A percentile compares a stretch with the other conserved stretches of the same genome.
These are phyloP conservation scores for Chironomus striatipennis DNA, from an alignment of 1,140 invertebrate species.

Conservation along the genomic window DNA sequence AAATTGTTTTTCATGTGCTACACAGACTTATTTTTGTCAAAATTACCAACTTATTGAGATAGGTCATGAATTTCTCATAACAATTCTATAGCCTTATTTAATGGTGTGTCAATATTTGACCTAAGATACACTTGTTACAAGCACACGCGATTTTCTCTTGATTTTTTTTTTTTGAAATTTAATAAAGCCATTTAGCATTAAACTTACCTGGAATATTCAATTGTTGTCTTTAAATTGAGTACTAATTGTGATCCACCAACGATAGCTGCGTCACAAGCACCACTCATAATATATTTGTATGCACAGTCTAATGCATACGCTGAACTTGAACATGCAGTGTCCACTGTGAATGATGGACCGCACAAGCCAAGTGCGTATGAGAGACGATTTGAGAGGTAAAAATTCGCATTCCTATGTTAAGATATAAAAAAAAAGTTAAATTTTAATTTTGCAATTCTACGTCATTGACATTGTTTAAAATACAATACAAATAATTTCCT, in stretches of 20 bases:
- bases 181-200: not conserved
- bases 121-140: too few relatives aligned
- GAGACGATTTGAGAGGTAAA: conserved; percentile 57
- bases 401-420: conserved; percentile 26
- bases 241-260: conserved; percentile 73
- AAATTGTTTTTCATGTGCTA: too few relatives aligned
- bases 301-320: conserved; percentile 78
- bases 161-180: too few relatives aligned
- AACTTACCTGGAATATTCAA: conserved; percentile 61
- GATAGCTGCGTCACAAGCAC: conserved; percentile 81
- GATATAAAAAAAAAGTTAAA: not conserved
- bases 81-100: too few relatives aligned
- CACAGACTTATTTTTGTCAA: too few relatives aligned
- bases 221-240: conserved; percentile 69
- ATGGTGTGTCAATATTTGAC: too few relatives aligned
- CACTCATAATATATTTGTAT: conserved; percentile 60
- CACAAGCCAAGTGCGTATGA: conserved; percentile 63
- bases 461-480: too few relatives aligned
- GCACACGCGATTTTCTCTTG: too few relatives aligned
- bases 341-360: conserved; percentile 79
- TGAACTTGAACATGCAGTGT: conserved; percentile 88
- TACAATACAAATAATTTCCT: too few relatives aligned
- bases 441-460: not conserved
- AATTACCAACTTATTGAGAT: too few relatives aligned
- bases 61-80: too few relatives aligned